phyloP scores from a whole-genome alignment of 2,797 vertebrate species.

The Sciurus vulgaris region DNA sequence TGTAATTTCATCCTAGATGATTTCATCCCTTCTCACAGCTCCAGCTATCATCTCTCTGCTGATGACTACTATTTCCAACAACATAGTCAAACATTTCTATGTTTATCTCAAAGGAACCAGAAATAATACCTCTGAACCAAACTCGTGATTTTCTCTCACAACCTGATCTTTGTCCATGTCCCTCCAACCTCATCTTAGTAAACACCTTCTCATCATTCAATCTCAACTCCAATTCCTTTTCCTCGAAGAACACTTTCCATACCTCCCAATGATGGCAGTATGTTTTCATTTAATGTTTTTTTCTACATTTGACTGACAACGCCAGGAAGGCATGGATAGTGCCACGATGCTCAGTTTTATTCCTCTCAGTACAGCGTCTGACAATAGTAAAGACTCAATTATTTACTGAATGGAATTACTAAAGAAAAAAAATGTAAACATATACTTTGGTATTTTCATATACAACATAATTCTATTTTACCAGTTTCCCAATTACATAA shows the following conservation, averaged over 20 bases:
- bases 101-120: neutral
- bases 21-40: neutral
- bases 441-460: conserved; percentile 18
- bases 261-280: neutral
- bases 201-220: neutral
- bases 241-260: neutral
- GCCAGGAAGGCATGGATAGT: neutral
- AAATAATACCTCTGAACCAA: neutral
- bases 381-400: neutral
- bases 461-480: conserved; percentile 14
- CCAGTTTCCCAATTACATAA: conserved; percentile 22
- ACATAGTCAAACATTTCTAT: neutral
- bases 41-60: neutral
- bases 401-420: neutral
- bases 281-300: neutral
- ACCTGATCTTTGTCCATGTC: neutral
- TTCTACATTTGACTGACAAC: neutral
- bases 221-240: neutral
- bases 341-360: neutral
- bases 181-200: neutral
- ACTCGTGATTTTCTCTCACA: neutral
- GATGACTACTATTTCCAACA: neutral
- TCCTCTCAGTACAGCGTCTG: neutral
- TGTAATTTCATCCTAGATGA: neutral
- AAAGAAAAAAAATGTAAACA: neutral